Evolutionary conservation across 2,888 invertebrate genomes (phyloP), one percentile per base, ranked within the genome.

Genomic region (Acheta domesticus): DNA sequence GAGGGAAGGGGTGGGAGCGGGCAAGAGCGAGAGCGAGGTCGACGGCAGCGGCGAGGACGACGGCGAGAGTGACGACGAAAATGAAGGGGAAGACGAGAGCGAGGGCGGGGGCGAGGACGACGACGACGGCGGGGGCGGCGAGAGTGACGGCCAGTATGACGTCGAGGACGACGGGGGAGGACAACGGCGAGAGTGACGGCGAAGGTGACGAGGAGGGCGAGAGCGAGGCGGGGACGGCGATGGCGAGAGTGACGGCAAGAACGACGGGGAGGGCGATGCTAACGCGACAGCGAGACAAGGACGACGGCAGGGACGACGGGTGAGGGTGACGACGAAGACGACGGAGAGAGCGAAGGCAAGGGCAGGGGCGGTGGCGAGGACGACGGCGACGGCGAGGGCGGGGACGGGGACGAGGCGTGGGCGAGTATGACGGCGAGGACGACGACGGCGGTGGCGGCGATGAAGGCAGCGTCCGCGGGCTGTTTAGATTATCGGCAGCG

Each of bases 141-240:
- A 5, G 5, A 8, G 8, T 4, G 19, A 14, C 2, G 1, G 62
- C 0, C 0, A 5, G 36, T 0, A 1, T 12, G 11, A 11, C 3
- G 62, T 2, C 62, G 62, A 62, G 62, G 62, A 12, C 4, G 62
- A 2, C 23, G 23, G 3, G 23, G 23, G 1, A 23, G 23, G 23
- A 3, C 23, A 2, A 12, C 5, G n/a, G n/a, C n/a, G 62, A 62
- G 11, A 4, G 5, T 1, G n/a, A 62, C 62, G 62, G 62, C 4
- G n/a, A 16, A 1, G 16, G 0, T 16, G 5, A 62, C 2, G 5
- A 5, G 3, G 62, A 16, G 16, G 2, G 12, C n/a, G n/a, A n/a
- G n/a, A 23, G 23, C 23, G 23, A 1, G 23, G 3, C 23, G 23
- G 23, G 0, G 23, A 23, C 2, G 23, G 1, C n/a, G 16, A 5